phyloP scores from a whole-genome alignment of 2,797 vertebrate genomes.

The Apodemus agrarius region DNA sequence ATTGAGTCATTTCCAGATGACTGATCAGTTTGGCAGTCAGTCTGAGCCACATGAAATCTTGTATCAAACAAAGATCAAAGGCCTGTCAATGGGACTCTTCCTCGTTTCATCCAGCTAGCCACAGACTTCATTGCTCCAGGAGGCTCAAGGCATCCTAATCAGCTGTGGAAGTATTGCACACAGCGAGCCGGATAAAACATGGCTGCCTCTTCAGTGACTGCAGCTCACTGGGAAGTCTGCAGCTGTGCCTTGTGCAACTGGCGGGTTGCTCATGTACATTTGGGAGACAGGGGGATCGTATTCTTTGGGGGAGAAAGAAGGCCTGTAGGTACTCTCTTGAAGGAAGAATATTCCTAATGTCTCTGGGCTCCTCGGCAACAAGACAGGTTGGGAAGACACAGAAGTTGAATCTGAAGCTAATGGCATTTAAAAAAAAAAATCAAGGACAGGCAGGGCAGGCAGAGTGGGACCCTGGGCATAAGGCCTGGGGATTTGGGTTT shows the following conservation, averaged over 20 bases:
- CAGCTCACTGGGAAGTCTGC: neutral
- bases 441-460: neutral
- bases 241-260: neutral
- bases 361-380: neutral
- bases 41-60: neutral
- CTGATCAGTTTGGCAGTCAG: neutral
- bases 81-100: neutral
- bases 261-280: neutral
- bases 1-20: neutral
- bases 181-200: neutral
- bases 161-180: neutral
- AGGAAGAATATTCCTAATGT: neutral
- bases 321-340: neutral
- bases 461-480: neutral
- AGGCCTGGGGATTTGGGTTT: neutral
- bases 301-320: neutral
- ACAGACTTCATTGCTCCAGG: neutral
- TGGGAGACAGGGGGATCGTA: neutral
- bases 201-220: neutral
- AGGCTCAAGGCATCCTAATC: neutral
- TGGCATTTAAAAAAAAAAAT: too few species aligned
- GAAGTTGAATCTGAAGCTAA: neutral
- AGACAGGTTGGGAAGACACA: neutral
- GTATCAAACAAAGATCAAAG: neutral
- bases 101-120: neutral